Base-by-base conservation (phyloP, 2,888 invertebrate species). In the Eristalinus sepulchralis region DNA sequence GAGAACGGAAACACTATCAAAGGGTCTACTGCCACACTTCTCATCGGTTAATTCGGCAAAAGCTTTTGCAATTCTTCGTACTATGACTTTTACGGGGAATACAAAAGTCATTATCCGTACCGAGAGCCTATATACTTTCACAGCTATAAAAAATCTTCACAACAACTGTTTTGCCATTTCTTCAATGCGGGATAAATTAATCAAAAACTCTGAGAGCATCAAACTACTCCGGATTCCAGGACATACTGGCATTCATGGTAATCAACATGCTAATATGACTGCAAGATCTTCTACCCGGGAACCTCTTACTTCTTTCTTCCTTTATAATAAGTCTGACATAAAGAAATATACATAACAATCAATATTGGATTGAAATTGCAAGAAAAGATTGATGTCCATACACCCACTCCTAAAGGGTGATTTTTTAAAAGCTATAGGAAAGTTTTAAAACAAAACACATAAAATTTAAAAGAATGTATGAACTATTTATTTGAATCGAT, bases 31-130 rank as follows among this genome's bases (percentile, higher is more conserved):
- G 5, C 64, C 70, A 62, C 2, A 57, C 9, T 73, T 62, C 47
- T 63, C 81, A 47, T 81, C 77, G 4, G 33, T 72, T 27, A 72
- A 71, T 24, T 53, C 81, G 10, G 59, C 77, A 2, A 63, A 85
- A 68, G 68, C 64, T 8, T 31, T 47, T 24, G 75, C 75, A 2
- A 47, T 79, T 6, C 31, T 60, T 1, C 34, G 9, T 33, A 76
- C 82, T 10, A 36, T 36, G 17, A 34, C 53, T 11, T 22, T 27
- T 11, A 27, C 55, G 4, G 53, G 31, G 3, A 70, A 17, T 11
- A 10, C n/a, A 59, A 83, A 62, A 70, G 39, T n/a, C 10, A 11
- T 62, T 0, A 83, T 83, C 53, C 68, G 67, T 24, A 73, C 73
- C 31, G 78, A 75, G n/a, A 79, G 34, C 36, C 36, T 63, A 17